Evolutionary conservation across 2,888 invertebrate species (phyloP).

Genomic region (Pterostichus madidus): DNA sequence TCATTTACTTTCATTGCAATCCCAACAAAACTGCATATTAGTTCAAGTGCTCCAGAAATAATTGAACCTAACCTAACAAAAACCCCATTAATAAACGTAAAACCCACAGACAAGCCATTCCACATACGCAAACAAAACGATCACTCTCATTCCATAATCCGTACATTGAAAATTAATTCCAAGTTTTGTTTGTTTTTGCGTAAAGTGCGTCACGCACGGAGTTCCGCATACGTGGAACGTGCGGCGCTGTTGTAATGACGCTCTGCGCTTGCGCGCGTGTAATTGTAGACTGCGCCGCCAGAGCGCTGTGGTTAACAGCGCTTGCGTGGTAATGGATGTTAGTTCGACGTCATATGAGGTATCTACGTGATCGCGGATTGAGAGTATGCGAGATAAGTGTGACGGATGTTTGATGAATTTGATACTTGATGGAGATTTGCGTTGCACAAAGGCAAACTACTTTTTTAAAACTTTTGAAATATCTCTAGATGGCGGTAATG

Average conservation of each 20-base stretch:
- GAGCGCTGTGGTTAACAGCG: slow-evolving; percentile 28
- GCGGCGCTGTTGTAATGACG: slow-evolving; percentile 17
- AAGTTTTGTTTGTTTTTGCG: slow-evolving; percentile 38
- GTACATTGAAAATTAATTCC: slow-evolving; percentile 43
- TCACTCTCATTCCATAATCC: slow-evolving; percentile 16
- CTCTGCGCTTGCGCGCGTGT: slow-evolving; percentile 1
- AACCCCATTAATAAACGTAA: no score
- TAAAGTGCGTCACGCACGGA: background rate
- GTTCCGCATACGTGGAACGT: slow-evolving; percentile 47
- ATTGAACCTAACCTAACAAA: no score
- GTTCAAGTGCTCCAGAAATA: no score
- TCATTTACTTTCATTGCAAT: no score
- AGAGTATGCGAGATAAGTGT: background rate
- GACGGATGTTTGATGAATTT: no score
- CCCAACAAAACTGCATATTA: no score
- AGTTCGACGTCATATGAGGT: slow-evolving; percentile 8
- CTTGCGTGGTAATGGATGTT: slow-evolving; percentile 18
- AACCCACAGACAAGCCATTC: no score
- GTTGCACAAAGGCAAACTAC: no score
- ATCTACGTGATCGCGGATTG: slow-evolving; percentile 2
- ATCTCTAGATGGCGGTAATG: no score
- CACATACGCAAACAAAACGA: background rate
- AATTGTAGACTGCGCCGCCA: slow-evolving; percentile 44
- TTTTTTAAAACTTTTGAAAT: no score
- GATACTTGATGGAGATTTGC: no score